Evolutionary conservation across 2,797 vertebrate species (phyloP), one percentile per base, ranked within the genome.

Genomic region (Gymnocypris eckloni): DNA sequence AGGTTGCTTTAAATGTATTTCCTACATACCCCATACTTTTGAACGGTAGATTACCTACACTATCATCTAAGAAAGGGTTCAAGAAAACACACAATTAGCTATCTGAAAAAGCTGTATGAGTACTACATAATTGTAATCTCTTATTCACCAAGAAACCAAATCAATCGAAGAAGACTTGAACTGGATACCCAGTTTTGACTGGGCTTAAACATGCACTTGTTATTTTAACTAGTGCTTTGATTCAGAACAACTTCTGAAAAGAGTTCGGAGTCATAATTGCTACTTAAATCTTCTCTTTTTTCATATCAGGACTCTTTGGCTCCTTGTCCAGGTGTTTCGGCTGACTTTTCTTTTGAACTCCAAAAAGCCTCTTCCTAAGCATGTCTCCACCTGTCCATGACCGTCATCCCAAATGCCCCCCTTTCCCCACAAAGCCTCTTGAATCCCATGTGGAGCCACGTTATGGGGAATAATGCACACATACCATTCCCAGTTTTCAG

Each of bases 301-400:
- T 48, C 71, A 56, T 43, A 64, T 77, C 50, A 45, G 56, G 76
- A 71, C 78, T 83, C 72, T 79, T 67, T 79, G 84, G 82, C 83
- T 90, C 43, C 73, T 75, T 73, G 84, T 90, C 93, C 94, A 94
- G 94, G 92, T 95, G 94, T 94, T 91, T 77, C 56, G 61, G 72
- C 83, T 85, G 85, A 88, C 85, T 91, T 90, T 92, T 88, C 89
- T 93, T 95, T 95, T 95, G 93, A 95, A 94, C 93, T 93, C 90
- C 77, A 87, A 82, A 90, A 82, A 88, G 89, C 88, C 87, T 91
- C 92, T 92, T 93, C 71, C 84, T 90, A 88, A 91, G 93, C 95
- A 92, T 89, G 95, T 87, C 87, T 88, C 82, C 89, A 90, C 89
- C 86, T 88, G 85, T 86, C 87, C 87, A 82, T 12, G 69, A 84